Evolutionary conservation across 2,113 vertebrate species (phyloP), one percentile per base, ranked within the genome.

Genomic region (Triplophysa siluroides): DNA sequence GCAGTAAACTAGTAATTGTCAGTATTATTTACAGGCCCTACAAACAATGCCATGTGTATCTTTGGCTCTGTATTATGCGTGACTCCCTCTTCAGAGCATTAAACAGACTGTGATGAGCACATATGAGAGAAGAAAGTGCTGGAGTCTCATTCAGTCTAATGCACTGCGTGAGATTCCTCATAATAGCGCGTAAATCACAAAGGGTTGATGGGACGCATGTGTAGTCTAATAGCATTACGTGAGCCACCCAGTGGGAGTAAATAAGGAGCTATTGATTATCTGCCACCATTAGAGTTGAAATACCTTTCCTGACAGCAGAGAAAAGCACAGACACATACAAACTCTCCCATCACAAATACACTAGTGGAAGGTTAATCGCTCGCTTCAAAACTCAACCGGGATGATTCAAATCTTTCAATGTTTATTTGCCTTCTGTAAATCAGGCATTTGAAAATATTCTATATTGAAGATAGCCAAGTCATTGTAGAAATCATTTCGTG

Each of bases 221-320:
- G 33, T 74, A 33, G 54, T 33, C 12, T 60, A 43, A 74, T 18
- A 43, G 33, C 54, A 74, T 60, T 61, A 74, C 58, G 19, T 24
- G 54, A 43, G 33, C 21, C 38, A 2, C 71, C 29, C 54, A 21
- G 29, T 23, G 54, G 68, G 70, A 73, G 52, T 73, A 72, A 56
- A 72, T 72, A 60, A 58, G 33, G 54, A 73, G 13, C 19, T 56
- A 73, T 73, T 10, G 70, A 60, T 73, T 73, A 41, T 73, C n/a
- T 41, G 18, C 70, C 70, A 58, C 54, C 54, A 14, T 43, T 43
- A 41, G 52, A 73, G 70, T 73, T 41, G 29, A 38, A 58, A 58
- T 72, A 71, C 68, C 16, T 71, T 71, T 10, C 47, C 1, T 71
- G 68, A 54, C 45, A 18, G 24, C 0, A 29, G 24, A 11, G 2